Conservation (phyloP, 1,140 invertebrate genomes). For the Drosophila equinoxialis region DNA sequence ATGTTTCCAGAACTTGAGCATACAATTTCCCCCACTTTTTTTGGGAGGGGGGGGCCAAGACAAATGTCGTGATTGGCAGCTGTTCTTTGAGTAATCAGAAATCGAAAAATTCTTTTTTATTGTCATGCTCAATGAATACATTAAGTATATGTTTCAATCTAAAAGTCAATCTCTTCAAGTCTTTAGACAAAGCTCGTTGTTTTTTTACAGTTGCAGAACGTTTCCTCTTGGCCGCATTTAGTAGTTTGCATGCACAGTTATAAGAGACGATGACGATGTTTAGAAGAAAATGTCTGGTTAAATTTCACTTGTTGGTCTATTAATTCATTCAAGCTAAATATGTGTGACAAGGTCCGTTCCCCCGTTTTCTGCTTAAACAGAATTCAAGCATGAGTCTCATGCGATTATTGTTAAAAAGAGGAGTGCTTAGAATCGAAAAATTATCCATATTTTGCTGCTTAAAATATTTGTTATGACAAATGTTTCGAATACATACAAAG, state of each 20-base stretch:
- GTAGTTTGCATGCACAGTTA: constrained; percentile 5
- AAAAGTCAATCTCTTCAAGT: constrained; percentile 1
- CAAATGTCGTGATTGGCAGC: too few species aligned
- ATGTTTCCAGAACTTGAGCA: background rate
- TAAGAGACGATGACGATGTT: background rate
- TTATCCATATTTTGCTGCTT: too few species aligned
- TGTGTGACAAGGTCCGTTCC: background rate
- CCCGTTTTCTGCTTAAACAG: background rate
- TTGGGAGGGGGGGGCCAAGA: too few species aligned
- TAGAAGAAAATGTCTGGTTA: background rate
- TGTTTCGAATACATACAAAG: too few species aligned
- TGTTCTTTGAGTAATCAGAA: background rate
- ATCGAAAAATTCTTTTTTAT: background rate
- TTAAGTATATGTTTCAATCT: background rate
- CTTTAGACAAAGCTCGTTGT: background rate
- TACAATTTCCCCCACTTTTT: too few species aligned
- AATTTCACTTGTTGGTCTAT: constrained; percentile 68
- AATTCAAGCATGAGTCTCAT: background rate
- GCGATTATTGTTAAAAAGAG: background rate
- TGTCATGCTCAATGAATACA: background rate
- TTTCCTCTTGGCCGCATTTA: constrained; percentile 5
- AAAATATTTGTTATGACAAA: too few species aligned
- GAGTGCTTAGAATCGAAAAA: too few species aligned
- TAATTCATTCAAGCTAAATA: constrained; percentile 53
- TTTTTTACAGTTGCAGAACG: constrained; percentile 5